Conservation (phyloP, 2,888 invertebrate genomes). For the Diploptera punctata region DNA sequence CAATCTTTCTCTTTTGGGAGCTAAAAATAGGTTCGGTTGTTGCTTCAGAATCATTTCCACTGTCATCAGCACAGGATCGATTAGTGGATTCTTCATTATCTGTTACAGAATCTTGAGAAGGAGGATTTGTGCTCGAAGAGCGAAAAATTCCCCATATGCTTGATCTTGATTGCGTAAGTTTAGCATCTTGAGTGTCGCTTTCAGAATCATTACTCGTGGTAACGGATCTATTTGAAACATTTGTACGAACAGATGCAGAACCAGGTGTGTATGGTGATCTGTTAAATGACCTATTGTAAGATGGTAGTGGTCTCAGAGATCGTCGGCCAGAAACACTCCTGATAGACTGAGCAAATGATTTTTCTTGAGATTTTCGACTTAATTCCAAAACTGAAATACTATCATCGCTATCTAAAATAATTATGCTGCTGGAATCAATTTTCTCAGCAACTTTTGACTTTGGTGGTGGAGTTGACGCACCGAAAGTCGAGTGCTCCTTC, state of each 20-base stretch:
- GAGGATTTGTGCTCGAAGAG: background rate
- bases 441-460: background rate
- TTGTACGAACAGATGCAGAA: background rate
- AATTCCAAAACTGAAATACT: background rate
- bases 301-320: background rate
- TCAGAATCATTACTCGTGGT: slow-evolving; percentile 3
- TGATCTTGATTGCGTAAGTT: background rate
- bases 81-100: slow-evolving; percentile 14
- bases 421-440: background rate
- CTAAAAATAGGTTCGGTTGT: background rate
- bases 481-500: background rate
- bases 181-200: background rate
- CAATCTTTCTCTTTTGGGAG: background rate
- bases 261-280: background rate
- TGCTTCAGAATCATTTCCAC: slow-evolving; percentile 3
- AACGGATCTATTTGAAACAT: background rate
- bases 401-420: background rate
- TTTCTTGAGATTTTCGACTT: background rate
- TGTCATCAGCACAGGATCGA: background rate
- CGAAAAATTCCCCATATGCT: background rate
- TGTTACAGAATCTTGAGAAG: background rate
- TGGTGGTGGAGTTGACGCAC: background rate
- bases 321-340: background rate
- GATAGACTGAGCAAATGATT: background rate
- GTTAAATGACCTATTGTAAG: background rate